These are phyloP conservation scores for Caenorhabditis doughertyi DNA, from an alignment of 2,888 invertebrate species.

Conservation along the genomic window DNA sequence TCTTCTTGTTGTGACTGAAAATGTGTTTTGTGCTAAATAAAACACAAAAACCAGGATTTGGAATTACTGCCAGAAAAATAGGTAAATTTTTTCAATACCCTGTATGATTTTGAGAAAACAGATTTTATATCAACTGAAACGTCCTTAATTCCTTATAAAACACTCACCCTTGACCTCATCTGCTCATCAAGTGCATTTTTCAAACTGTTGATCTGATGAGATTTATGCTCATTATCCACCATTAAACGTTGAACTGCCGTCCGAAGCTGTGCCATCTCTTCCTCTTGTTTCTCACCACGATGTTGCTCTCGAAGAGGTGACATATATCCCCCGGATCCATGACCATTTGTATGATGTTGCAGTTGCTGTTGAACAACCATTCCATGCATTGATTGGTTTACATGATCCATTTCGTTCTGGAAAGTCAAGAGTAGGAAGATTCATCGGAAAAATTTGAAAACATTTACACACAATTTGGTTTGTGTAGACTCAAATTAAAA, in stretches of 20 bases:
- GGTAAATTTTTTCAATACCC: no score
- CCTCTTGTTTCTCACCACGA: conserved; percentile 75
- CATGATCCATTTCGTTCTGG: conserved; percentile 76
- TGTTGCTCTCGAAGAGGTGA: conserved; percentile 56
- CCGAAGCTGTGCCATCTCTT: conserved; percentile 84
- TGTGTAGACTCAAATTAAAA: no score
- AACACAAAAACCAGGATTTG: background rate
- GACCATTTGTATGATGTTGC: conserved; percentile 59
- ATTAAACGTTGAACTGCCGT: conserved; percentile 84
- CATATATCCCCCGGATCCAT: conserved; percentile 57
- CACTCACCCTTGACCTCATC: conserved; percentile 57
- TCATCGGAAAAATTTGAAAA: background rate
- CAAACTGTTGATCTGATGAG: conserved; percentile 84
- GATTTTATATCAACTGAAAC: no score
- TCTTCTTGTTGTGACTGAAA: conserved; percentile 68
- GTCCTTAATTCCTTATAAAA: background rate
- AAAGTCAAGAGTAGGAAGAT: no score
- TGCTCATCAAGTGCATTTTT: conserved; percentile 81
- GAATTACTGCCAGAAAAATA: no score
- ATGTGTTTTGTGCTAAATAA: no score
- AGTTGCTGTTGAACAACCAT: conserved; percentile 71
- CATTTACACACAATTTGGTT: background rate
- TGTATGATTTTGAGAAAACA: no score
- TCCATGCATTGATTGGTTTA: conserved; percentile 76
- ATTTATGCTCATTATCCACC: conserved; percentile 85